Conservation (phyloP, 2,113 vertebrate genomes). For the Danio rerio region GRCz12tu NC_133181.1:37950001-37950500, state of each 20-base stretch:
- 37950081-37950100: neutral
- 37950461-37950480: slow-evolving; percentile 56
- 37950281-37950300: neutral
- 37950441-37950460: slow-evolving; percentile 84
- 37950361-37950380: neutral
- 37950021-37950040: too few relatives aligned
- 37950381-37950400: neutral
- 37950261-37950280: slow-evolving; percentile 1
- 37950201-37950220: too few relatives aligned
- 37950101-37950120: neutral
- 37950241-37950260: neutral
- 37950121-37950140: neutral
- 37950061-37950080: too few relatives aligned
- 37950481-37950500: slow-evolving; percentile 53
- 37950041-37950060: too few relatives aligned
- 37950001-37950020: too few relatives aligned
- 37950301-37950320: too few relatives aligned
- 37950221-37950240: too few relatives aligned
- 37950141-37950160: neutral
- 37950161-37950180: neutral
- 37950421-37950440: slow-evolving; percentile 80
- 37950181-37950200: too few relatives aligned
- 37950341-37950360: neutral
- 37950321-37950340: neutral
- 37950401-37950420: slow-evolving; percentile 72